Base-by-base conservation (phyloP, 1,140 invertebrate species). In the Leptopilina boulardi region DNA sequence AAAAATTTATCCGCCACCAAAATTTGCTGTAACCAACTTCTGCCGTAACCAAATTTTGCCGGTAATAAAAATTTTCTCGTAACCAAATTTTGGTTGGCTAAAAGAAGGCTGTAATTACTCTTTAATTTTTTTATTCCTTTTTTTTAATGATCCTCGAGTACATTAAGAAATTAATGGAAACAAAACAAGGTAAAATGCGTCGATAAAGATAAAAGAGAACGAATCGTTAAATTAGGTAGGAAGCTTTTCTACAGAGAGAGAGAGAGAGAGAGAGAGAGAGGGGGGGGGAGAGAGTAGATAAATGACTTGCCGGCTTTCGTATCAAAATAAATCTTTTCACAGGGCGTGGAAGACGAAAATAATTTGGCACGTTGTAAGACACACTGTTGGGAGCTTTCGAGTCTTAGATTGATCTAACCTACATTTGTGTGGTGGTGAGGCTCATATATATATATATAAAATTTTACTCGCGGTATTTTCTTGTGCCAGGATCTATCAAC, bases 321-420 rank as follows among this genome's bases (percentile, higher is more conserved):
- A 66, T 66, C 11, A 34, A 66, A 66, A 34, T 66, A 66, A 66
- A 66, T 66, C 59, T 66, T 66, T 66, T 66, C 59, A n/a, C 23
- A 66, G 59, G 23, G 59, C 59, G 23, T 66, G 59, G 59, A 66
- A 66, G 59, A 66, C 59, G 26, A 66, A 66, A 66, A 66, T 66
- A 66, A 66, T 66, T 66, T 66, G 59, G 59, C 59, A 66, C 59
- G 59, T 66, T 66, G 26, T 66, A 66, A 66, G 59, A 66, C 26
- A 66, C 26, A 66, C 59, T 66, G 59, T 30, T 66, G 13, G n/a
- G 23, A n/a, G 59, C 23, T 66, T 30, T 30, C 23, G 26, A 66
- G 59, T 66, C 59, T 38, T 38, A 66, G 59, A 66, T 66, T 66
- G 59, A 66, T 66, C 59, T 66, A 66, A 66, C 59, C 59, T 34